Evolutionary conservation across 2,888 invertebrate species (phyloP), one percentile per base, ranked within the genome.

Genomic region (Dorcus parallelipipedus): DNA sequence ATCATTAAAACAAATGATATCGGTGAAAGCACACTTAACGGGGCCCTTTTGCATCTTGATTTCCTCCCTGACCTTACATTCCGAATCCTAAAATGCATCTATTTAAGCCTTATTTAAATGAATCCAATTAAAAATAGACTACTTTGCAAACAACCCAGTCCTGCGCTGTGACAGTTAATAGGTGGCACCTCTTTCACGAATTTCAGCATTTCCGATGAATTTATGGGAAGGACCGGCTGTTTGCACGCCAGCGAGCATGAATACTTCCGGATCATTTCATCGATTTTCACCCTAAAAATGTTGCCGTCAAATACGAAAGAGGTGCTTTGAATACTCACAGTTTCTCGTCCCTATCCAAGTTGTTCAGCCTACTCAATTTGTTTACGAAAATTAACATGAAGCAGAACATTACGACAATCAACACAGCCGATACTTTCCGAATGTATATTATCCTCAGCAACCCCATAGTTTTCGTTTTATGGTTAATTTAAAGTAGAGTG

Each of bases 61-160:
- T 56, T 76, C 75, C 5, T 79, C 74, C 43, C 81, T 81, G 56
- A 88, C 83, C 51, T 73, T 74, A 60, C 86, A 83, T 62, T 71
- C 77, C 0, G 79, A 79, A 38, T 79, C 79, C 71, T 80, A 76
- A 69, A 48, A 49, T 52, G 9, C 38, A 47, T n/a, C 42, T 7
- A 17, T 45, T 40, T 23, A n/a, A 52, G 17, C 47, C 9, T 53
- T 4, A 7, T 8, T 8, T 33, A n/a, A 23, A 43, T 33, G 10
- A 20, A 14, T 26, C n/a, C 3, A 9, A 54, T 48, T 41, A 49
- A 8, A 9, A 52, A 23, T 54, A 59, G 73, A 84, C 83, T 73
- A 90, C 90, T 73, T 84, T 82, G 66, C 90, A 89, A 67, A 80
- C 82, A 1, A 94, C 91, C 95, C 95, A 95, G 73, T 93, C 89